These are phyloP conservation scores for Arctopsyche grandis DNA, from an alignment of 1,140 invertebrate species.

Conservation along the genomic window DNA sequence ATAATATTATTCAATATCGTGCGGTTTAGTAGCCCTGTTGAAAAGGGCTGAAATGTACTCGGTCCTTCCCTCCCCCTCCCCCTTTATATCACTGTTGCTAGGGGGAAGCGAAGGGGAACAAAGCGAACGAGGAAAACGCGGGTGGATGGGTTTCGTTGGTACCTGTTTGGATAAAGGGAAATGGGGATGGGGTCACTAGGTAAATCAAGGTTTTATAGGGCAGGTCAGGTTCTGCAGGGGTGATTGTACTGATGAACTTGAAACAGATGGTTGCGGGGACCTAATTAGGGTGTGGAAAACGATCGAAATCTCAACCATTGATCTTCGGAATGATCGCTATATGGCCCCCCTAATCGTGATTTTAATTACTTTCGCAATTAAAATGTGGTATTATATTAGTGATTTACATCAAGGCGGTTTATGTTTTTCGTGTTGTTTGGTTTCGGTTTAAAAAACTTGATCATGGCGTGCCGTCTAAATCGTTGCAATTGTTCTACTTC, in stretches of 20 bases:
- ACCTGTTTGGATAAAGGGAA: conserved; percentile 19
- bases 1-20: no score
- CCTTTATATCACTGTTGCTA: neutral
- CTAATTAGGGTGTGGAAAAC: conserved; percentile 2
- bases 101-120: neutral
- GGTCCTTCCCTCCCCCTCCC: no score
- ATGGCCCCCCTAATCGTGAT: no score
- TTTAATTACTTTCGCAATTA: no score
- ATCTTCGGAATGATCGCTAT: no score
- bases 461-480: neutral
- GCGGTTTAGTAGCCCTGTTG: neutral
- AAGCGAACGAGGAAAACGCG: neutral
- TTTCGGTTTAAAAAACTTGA: neutral
- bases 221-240: conserved; percentile 36
- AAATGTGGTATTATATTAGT: no score
- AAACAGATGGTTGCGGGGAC: conserved; percentile 8
- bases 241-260: conserved; percentile 39
- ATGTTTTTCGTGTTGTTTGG: neutral
- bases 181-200: conserved; percentile 12
- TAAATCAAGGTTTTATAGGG: conserved; percentile 44
- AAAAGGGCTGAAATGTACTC: neutral
- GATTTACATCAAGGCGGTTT: no score
- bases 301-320: no score
- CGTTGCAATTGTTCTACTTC: conserved; percentile 10
- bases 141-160: neutral